Conservation (phyloP, 2,113 vertebrate genomes). For the Gasterosteus nipponicus region DNA sequence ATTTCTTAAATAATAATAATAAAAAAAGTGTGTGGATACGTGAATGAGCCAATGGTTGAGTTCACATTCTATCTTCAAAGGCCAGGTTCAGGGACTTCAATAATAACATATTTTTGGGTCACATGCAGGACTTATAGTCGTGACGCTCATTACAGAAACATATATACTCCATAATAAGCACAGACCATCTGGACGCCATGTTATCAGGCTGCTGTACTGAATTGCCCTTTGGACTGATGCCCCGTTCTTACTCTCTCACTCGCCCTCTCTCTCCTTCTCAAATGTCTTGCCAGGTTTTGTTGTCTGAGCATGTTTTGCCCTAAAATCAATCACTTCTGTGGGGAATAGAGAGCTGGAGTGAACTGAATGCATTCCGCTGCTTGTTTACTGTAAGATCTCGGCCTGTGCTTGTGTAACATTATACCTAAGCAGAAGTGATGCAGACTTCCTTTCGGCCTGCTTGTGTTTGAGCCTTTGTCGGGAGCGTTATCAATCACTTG, state of each 20-base stretch:
- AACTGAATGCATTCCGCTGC: slow-evolving; percentile 32
- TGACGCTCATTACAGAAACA: slow-evolving; percentile 61
- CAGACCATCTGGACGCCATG: slow-evolving; percentile 69
- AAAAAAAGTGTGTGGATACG: not conserved
- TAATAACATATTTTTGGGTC: slow-evolving; percentile 53
- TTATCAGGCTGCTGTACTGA: slow-evolving; percentile 58
- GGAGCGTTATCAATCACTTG: slow-evolving; percentile 39
- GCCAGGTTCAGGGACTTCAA: slow-evolving; percentile 13
- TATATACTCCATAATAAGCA: slow-evolving; percentile 68
- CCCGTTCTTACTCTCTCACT: slow-evolving; percentile 38
- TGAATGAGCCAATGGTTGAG: not conserved
- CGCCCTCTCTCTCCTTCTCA: slow-evolving; percentile 41
- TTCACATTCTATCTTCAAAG: slow-evolving; percentile 23
- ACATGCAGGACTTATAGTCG: slow-evolving; percentile 32
- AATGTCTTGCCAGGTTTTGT: slow-evolving; percentile 68
- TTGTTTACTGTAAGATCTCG: slow-evolving; percentile 17
- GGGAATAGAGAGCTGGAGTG: slow-evolving; percentile 45
- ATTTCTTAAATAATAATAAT: not conserved
- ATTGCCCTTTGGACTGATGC: slow-evolving; percentile 63
- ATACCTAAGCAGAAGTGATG: not conserved
- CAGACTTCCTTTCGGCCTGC: slow-evolving; percentile 1
- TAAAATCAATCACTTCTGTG: slow-evolving; percentile 56
- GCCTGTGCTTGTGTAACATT: slow-evolving; percentile 5
- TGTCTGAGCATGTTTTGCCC: slow-evolving; percentile 61
- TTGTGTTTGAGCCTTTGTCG: slow-evolving; percentile 45